Conservation (phyloP, 1,140 invertebrate genomes). For the Aphelinus atriplicis region DNA sequence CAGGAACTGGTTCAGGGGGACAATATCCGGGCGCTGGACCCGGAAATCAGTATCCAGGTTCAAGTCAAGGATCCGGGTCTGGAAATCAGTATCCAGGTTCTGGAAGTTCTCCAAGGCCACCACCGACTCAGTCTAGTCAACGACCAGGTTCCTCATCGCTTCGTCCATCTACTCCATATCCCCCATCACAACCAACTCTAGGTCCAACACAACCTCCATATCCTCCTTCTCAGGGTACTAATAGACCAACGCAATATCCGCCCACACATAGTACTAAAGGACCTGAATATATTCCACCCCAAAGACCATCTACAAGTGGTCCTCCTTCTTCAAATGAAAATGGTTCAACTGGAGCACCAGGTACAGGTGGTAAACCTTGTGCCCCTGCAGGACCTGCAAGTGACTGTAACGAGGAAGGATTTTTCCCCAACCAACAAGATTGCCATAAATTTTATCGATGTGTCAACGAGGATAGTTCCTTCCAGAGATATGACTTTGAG, state of each 20-base stretch:
- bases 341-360: slow-evolving; percentile 21
- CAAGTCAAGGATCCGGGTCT: background rate
- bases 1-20: background rate
- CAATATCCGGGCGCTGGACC: background rate
- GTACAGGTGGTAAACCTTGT: slow-evolving; percentile 27
- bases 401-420: slow-evolving; percentile 74
- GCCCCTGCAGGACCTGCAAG: slow-evolving; percentile 71
- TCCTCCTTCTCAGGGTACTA: slow-evolving; percentile 36
- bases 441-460: slow-evolving; percentile 72
- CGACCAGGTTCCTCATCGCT: background rate
- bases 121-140: slow-evolving; percentile 3
- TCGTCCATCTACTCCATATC: slow-evolving; percentile 12
- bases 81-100: background rate
- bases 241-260: background rate
- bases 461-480: slow-evolving; percentile 58
- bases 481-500: slow-evolving; percentile 55
- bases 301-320: background rate
- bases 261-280: slow-evolving; percentile 20
- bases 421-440: slow-evolving; percentile 71
- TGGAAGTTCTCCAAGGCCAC: background rate
- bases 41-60: background rate
- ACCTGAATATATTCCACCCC: slow-evolving; percentile 34
- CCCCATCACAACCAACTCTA: slow-evolving; percentile 31
- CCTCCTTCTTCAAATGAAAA: background rate
- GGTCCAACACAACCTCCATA: slow-evolving; percentile 14